A percentile compares a stretch with the other conserved stretches of the same genome.
Conservation (phyloP, 2,888 invertebrate genomes). For the Melanargia galathea region DNA sequence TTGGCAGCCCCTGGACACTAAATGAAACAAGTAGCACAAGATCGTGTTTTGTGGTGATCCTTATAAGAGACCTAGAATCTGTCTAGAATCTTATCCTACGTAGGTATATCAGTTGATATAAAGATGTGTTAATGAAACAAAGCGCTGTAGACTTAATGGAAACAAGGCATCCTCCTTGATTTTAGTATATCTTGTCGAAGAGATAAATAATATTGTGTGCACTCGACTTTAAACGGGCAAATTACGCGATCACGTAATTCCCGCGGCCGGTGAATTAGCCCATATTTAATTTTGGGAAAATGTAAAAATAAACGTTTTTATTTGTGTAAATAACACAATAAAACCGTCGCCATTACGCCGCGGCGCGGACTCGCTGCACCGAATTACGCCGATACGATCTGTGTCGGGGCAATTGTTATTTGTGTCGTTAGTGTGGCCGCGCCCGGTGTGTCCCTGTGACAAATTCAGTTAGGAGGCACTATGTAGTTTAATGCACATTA, state of each 20-base stretch:
- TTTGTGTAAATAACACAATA: constrained; percentile 83
- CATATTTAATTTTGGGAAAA: constrained; percentile 83
- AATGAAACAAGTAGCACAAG: too few species aligned
- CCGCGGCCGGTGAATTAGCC: constrained; percentile 68
- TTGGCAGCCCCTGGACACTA: too few species aligned
- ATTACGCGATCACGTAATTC: constrained; percentile 72
- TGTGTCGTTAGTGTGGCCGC: constrained; percentile 79
- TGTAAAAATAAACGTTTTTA: constrained; percentile 82
- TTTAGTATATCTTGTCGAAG: too few species aligned
- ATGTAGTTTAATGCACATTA: constrained; percentile 41
- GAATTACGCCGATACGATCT: constrained; percentile 78
- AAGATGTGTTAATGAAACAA: too few species aligned
- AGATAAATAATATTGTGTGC: constrained; percentile 42
- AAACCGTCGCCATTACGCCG: constrained; percentile 70
- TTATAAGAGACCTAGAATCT: too few species aligned
- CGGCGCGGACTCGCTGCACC: constrained; percentile 69
- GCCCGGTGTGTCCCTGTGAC: constrained; percentile 61
- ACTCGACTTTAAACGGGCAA: constrained; percentile 53
- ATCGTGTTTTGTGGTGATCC: too few species aligned
- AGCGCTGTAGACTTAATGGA: too few species aligned
- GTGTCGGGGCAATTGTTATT: constrained; percentile 78
- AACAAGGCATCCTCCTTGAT: too few species aligned
- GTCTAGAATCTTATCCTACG: too few species aligned
- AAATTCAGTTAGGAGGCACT: constrained; percentile 76
- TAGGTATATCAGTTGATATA: too few species aligned